Conservation (phyloP, 1,140 invertebrate species). For the Lepidurus arcticus region DNA sequence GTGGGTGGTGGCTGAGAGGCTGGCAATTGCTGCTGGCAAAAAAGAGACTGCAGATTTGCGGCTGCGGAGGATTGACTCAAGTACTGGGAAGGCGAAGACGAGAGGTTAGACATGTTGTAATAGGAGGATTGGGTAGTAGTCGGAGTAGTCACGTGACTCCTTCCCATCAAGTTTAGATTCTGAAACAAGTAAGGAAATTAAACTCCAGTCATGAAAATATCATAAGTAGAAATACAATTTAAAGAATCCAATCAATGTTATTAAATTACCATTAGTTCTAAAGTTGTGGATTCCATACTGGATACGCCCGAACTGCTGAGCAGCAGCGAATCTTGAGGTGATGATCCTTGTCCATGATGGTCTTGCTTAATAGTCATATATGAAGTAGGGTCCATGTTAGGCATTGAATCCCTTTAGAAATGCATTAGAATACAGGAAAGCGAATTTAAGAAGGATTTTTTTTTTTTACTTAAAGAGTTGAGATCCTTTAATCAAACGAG, state of each 20-base stretch:
- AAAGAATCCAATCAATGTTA: neutral
- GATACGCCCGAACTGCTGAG: slow-evolving; percentile 25
- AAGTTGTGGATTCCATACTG: neutral
- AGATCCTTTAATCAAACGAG: slow-evolving; percentile 11
- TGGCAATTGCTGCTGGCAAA: slow-evolving; percentile 22
- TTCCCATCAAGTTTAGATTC: neutral
- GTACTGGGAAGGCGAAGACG: neutral
- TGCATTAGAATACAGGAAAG: neutral
- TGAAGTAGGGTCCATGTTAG: neutral
- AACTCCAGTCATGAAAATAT: too few species aligned
- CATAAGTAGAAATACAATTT: neutral
- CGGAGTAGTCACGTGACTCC: neutral
- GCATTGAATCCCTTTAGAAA: neutral
- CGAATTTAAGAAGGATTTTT: neutral
- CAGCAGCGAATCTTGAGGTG: slow-evolving; percentile 25
- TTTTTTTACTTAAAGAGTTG: slow-evolving; percentile 25
- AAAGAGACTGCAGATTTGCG: slow-evolving; percentile 27
- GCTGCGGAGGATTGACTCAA: neutral
- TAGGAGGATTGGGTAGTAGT: neutral
- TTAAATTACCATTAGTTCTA: slow-evolving; percentile 15
- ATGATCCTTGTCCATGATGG: slow-evolving; percentile 7
- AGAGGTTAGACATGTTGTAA: neutral
- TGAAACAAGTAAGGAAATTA: neutral
- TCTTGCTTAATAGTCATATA: neutral
- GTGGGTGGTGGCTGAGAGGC: neutral